Evolutionary conservation across 1,140 invertebrate genomes (phyloP), one percentile per base, ranked within the genome.

Genomic region (Carposina sasakii): DNA sequence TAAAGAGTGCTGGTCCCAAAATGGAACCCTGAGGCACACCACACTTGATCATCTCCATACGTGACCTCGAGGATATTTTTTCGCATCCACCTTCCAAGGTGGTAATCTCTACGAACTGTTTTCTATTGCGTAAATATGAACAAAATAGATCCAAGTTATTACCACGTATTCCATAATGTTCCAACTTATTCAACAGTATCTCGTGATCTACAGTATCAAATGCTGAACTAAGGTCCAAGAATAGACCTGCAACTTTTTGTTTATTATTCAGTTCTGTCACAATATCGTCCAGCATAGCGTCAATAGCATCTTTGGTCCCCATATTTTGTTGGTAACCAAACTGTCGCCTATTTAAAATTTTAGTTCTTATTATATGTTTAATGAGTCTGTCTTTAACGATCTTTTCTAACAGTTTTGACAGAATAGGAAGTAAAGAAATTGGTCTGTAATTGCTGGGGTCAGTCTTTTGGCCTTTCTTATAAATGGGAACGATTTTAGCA

Each of bases 401-500:
- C 8, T 43, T 52, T 48, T 57, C 48, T 28, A 48, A 45, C 13
- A 55, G 26, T 36, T 55, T 55, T 17, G 47, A 40, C 6, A 50
- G 17, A 6, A 39, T 44, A 10, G 53, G 24, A 17, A 55, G 19
- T 10, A 50, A 13, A 0, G 43, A 50, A n/a, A 55, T 50, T 2
- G 53, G 36, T 36, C 47, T 41, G 24, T 46, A 51, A 6, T 46
- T 56, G 17, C 37, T 30, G 4, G 48, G 48, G 24, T 57, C 45
- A 3, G 2, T 31, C 15, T 23, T 33, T 17, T 10, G 19, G 6
- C 48, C 48, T 45, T 50, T 50, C 47, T 55, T 55, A 24, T 26
- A 39, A 6, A 55, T 40, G 0, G 53, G 53, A 6, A 30, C 12
- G 4, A 56, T 26, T 26, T 51, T 51, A n/a, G 54, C 43, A 33